Evolutionary conservation across 2,797 vertebrate species (phyloP), one percentile per base, ranked within the genome.

Genomic region (Cichlasoma orientale): DNA sequence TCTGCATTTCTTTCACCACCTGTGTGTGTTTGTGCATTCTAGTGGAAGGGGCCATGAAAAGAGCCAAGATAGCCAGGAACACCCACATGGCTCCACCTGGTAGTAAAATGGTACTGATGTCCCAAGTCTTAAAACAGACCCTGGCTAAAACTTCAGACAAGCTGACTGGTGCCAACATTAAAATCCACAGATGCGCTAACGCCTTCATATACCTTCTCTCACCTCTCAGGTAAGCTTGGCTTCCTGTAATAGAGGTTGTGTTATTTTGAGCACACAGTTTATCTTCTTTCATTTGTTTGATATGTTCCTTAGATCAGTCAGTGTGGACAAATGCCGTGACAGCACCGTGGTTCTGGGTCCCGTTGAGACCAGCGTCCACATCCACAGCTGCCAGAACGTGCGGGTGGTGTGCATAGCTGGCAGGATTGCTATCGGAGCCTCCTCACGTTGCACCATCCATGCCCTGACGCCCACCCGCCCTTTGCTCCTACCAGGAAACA

Each of bases 141-240:
- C 81, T 99, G 91, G 98, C 98, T 73, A 99, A 98, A 93, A 97
- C 97, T 81, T 99, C 98, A 0, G 97, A 97, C 77, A 97, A 97
- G 61, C 89, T 99, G 90, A 95, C 95, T 1, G 96, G 96, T 0
- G 95, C 97, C 66, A 98, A 98, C 6, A 74, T 99, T 59, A 98
- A 97, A 82, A 96, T 99, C 86, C 96, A 98, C 92, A 93, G 96
- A 57, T 99, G 98, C 92, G 96, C 94, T 0, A 96, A 98, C n/a
- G 96, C 97, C 77, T 99, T 97, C 90, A 97, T 99, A 53, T 99
- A 99, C 86, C 95, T 99, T 1, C 96, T 99, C 1, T 98, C 98
- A 14, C 98, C 98, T 4, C 95, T 99, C 90, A 95, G 98, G 98
- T 99, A 87, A 91, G 91, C 6, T 21, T 4, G 1, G 44, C 23